Conservation (phyloP, 2,797 vertebrate genomes). For the Lophotriccus pileatus region DNA sequence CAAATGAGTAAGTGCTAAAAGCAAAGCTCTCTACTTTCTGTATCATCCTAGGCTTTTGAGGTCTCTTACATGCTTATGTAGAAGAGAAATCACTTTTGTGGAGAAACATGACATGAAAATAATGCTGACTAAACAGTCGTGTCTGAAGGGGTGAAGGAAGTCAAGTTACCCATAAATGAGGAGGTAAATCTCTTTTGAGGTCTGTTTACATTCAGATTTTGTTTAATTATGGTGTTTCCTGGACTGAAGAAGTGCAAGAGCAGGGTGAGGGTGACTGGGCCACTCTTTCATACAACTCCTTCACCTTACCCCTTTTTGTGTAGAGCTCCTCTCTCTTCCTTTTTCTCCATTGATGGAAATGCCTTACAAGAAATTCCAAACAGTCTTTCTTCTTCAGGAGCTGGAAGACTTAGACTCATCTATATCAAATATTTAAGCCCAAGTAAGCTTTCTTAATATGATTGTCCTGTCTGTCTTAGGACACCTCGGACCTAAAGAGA, state of each 20-base stretch:
- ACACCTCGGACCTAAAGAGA: neutral
- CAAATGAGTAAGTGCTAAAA: neutral
- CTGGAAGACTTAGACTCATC: neutral
- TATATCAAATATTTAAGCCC: neutral
- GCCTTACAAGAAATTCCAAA: neutral
- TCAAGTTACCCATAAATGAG: neutral
- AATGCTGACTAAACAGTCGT: neutral
- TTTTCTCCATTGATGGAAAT: neutral
- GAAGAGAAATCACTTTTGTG: neutral
- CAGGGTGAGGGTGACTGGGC: neutral
- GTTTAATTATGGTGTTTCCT: neutral
- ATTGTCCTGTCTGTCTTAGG: neutral
- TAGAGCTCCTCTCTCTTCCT: neutral
- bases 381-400: neutral
- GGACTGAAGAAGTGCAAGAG: neutral
- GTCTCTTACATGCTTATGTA: neutral
- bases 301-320: neutral
- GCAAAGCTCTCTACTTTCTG: neutral
- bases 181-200: neutral
- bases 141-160: neutral
- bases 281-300: neutral
- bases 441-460: neutral
- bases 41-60: neutral
- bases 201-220: neutral
- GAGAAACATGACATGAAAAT: neutral